Conservation (phyloP, 2,113 vertebrate genomes). For the Colaptes auratus region DNA sequence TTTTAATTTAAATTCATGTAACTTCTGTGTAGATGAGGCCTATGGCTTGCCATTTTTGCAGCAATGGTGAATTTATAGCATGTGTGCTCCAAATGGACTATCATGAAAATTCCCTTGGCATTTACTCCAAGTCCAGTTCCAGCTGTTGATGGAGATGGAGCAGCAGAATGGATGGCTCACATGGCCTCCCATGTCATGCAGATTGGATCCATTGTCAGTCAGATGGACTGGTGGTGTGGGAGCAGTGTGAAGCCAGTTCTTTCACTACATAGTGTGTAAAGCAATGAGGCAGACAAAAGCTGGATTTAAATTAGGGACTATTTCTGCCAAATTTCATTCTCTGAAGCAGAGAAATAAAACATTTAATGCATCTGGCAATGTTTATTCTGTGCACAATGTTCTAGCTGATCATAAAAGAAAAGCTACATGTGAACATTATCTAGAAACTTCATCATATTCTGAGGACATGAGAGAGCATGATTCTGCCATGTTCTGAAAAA, state of each 20-base stretch:
- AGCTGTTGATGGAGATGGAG: slow-evolving; percentile 47
- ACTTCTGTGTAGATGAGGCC: slow-evolving; percentile 7
- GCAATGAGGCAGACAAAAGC: slow-evolving; percentile 61
- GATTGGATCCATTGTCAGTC: slow-evolving; percentile 68
- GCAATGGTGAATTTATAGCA: slow-evolving; percentile 16
- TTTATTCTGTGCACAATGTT: slow-evolving; percentile 55
- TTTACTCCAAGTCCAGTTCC: slow-evolving; percentile 48
- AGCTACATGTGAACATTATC: slow-evolving; percentile 42
- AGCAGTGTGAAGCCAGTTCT: slow-evolving; percentile 68
- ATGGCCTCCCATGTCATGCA: slow-evolving; percentile 50
- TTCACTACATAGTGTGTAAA: slow-evolving; percentile 59
- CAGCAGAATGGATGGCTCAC: slow-evolving; percentile 30
- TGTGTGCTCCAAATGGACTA: slow-evolving; percentile 41
- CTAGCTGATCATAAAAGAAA: slow-evolving; percentile 53
- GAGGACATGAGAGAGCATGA: not conserved
- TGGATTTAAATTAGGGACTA: slow-evolving; percentile 57
- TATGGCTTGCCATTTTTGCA: slow-evolving; percentile 30
- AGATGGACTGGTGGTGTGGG: slow-evolving; percentile 63
- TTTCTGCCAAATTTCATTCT: slow-evolving; percentile 61
- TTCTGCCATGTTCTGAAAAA: not conserved
- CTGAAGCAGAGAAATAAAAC: slow-evolving; percentile 60
- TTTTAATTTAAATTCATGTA: slow-evolving; percentile 48
- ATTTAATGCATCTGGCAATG: slow-evolving; percentile 55
- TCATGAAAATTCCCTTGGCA: slow-evolving; percentile 58
- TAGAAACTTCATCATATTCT: slow-evolving; percentile 41